Base-by-base conservation (phyloP, 1,140 invertebrate species). In the Tetramorium simillimum region DNA sequence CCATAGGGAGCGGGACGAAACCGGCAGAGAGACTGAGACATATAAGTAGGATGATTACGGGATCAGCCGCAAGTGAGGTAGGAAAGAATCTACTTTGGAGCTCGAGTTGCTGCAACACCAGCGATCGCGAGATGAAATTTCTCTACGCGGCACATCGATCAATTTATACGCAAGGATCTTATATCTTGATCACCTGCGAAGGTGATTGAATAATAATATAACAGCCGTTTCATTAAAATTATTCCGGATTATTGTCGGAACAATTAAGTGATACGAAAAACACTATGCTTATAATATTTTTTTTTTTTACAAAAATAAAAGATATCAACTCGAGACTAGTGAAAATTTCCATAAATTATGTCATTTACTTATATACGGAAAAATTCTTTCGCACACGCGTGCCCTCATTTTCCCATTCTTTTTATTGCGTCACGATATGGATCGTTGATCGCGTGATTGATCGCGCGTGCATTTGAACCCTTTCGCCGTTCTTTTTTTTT, bases 1-100 rank as follows among this genome's bases (percentile, higher is more conserved):
- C 91, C 73, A 92, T 62, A 92, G 93, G 90, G 80, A 91, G 70
- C 56, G 53, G 43, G 49, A 73, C 43, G 28, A 86, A 65, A 33
- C 58, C 69, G 21, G 62, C n/a, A 18, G 43, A 33, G 62, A 81
- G 53, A 85, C 43, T 37, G 82, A 89, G 77, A 87, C 62, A 49
- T 77, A 82, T 77, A 82, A 73, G 88, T 60, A 75, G 67, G 77
- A 87, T 87, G 82, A 51, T 37, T 69, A 78, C 40, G 37, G 46
- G 81, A 86, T 82, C 86, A 85, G 53, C 53, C 56, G 77, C 80
- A 18, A 81, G 37, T 53, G 49, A 81, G 76, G 81, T 65, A 33
- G 37, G 62, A 33, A 46, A 56, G 40, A 40, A 84, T 85, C 89
- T 84, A 86, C 86, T 84, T 80, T 65, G 88, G 10, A 33, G 16